Evolutionary conservation across 2,797 vertebrate species (phyloP), one percentile per base, ranked within the genome.

Genomic region (Myripristis murdjan): DNA sequence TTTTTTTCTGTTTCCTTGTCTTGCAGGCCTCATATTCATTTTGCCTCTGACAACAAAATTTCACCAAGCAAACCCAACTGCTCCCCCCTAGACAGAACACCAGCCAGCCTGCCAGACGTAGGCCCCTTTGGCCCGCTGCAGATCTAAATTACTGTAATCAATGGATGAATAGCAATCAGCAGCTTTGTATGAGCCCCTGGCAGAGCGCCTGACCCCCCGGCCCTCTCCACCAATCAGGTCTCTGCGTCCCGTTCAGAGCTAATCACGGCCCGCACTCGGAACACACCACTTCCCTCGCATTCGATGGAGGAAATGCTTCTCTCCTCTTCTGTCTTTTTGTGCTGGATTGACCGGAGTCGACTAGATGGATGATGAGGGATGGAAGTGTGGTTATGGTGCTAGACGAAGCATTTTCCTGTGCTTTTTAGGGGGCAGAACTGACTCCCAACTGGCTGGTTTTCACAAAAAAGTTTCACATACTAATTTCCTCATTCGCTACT

Each of bases 161-260:
- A 85, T 28, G 83, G 89, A 88, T 91, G 91, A 94, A 93, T 92
- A 92, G 93, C 90, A 94, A 95, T 95, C 92, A 93, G 89, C 72
- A 79, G 81, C 85, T 85, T 92, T 93, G 91, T 93, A 81, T 72
- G 77, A 86, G 80, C 73, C 43, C 57, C 78, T 77, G 79, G 74
- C 82, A 85, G 80, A 88, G 68, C 43, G 81, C 87, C 89, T 88
- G 84, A 88, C 85, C 88, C 79, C 69, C 63, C n/a, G 15, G 75
- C 71, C 84, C 87, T 73, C 77, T 88, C 71, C 75, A 68, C 91
- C 92, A 90, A 91, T 91, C 91, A 89, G 59, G 63, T 57, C 7
- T 5, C 73, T n/a, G 65, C 57, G 0, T 81, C 77, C 80, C 81
- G 87, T 91, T 92, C 88, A 90, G 64, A 54, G 60, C 86, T 90